A percentile compares a stretch with the other conserved stretches of the same genome.
These are phyloP conservation scores for Machimus rusticus DNA, from an alignment of 2,888 invertebrate genomes.

Conservation along the genomic window DNA sequence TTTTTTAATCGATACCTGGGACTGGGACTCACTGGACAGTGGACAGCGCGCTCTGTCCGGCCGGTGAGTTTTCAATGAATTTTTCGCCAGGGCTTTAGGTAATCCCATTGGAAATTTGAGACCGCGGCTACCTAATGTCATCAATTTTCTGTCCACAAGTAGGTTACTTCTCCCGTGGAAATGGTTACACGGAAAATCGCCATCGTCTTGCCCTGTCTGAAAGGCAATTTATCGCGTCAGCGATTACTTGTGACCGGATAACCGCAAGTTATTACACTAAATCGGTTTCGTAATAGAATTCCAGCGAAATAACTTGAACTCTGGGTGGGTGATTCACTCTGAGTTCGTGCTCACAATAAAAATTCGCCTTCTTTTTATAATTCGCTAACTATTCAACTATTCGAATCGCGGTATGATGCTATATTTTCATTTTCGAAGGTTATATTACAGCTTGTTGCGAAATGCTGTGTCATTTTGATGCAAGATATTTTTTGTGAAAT, in stretches of 20 bases:
- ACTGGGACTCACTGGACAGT: not conserved
- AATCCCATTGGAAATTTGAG: slow-evolving; percentile 36
- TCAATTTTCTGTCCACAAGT: slow-evolving; percentile 26
- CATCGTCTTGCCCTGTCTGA: not conserved
- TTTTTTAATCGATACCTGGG: not conserved
- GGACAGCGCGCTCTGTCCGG: not conserved
- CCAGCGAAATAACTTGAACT: not conserved
- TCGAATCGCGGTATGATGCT: not conserved
- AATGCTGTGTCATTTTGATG: not conserved
- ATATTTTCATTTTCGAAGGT: not conserved
- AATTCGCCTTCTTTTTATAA: not conserved
- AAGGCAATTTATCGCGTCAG: slow-evolving; percentile 23
- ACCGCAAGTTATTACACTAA: not conserved
- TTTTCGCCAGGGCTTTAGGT: not conserved
- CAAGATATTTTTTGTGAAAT: not conserved
- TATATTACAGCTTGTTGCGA: not conserved
- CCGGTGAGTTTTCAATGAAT: not conserved
- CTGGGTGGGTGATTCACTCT: not conserved
- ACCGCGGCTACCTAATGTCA: slow-evolving; percentile 4
- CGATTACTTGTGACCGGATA: not conserved
- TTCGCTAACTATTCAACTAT: not conserved
- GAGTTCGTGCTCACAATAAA: not conserved
- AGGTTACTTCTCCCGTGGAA: slow-evolving; percentile 10
- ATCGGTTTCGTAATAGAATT: not conserved
- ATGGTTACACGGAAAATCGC: slow-evolving; percentile 23